Evolutionary conservation across 2,797 vertebrate genomes (phyloP), one percentile per base, ranked within the genome.

Genomic region (Emydoidea blandingii): DNA sequence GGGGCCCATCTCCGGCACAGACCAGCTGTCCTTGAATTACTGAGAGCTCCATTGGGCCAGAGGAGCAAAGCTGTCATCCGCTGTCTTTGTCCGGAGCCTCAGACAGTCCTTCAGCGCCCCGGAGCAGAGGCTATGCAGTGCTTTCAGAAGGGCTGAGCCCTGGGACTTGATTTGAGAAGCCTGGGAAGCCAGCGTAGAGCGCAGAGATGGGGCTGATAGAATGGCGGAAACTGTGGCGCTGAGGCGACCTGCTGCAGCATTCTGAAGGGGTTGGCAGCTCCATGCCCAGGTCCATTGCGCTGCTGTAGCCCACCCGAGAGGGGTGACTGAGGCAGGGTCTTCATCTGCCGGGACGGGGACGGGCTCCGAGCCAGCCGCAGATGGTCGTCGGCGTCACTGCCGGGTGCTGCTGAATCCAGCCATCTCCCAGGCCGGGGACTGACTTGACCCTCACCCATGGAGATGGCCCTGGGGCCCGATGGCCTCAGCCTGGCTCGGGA

Each of bases 311-410:
- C 57, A 59, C 27, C 27, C 12, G 5, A 59, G 57, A 59, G 57
- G 12, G 27, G 57, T 29, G 27, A 59, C 34, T n/a, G 62, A n/a
- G 34, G 62, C 34, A n/a, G 34, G 4, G 34, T 68, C 62, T 62
- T 62, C 16, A 37, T n/a, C 62, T 68, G 62, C 34, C 8, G 16
- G 62, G 62, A n/a, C 34, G 62, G 62, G 62, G 16, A 25, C 5
- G 4, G 44, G 44, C 23, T 49, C 11, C 6, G 2, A 14, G 44
- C 12, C 3, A 31, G 44, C 25, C 2, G 14, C 23, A 49, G 44
- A 18, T 68, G 62, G 62, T n/a, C 1, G 16, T 2, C 34, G 0
- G 47, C 14, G 37, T 2, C 0, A 0, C 27, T 34, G 29, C 4
- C 1, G 25, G 41, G 54, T 9, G 8, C 34, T 65, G 34, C 62